A percentile compares a stretch with the other conserved stretches of the same genome.
Conservation (phyloP, 2,888 invertebrate genomes). For the Teleogryllus oceanicus region DNA sequence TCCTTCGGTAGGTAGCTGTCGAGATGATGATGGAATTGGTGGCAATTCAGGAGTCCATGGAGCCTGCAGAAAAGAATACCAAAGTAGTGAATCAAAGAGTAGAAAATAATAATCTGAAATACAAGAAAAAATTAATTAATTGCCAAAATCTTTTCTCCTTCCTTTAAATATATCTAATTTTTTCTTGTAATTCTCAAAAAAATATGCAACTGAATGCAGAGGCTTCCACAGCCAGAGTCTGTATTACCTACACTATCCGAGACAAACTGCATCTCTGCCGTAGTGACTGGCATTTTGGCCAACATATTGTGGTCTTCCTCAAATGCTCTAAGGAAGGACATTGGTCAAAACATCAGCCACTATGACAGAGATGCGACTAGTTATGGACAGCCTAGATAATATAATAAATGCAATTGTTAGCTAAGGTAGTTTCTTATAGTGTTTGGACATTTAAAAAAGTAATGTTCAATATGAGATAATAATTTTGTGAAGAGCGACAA, state of each 20-base stretch:
- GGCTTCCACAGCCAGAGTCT: neutral
- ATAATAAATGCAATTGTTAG: neutral
- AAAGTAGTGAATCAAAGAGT: neutral
- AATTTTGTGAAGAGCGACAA: neutral
- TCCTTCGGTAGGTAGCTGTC: conserved; percentile 47
- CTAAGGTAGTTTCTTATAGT: too few species aligned
- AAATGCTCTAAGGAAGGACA: too few species aligned
- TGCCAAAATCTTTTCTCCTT: neutral
- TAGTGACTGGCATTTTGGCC: neutral
- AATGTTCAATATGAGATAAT: too few species aligned
- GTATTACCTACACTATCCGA: neutral
- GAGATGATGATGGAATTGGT: conserved; percentile 48
- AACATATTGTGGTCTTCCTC: neutral
- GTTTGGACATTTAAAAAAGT: too few species aligned
- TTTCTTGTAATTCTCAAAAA: neutral
- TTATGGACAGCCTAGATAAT: neutral
- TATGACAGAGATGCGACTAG: too few species aligned
- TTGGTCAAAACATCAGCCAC: too few species aligned
- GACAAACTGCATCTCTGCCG: neutral
- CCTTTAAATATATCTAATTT: neutral
- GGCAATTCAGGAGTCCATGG: conserved; percentile 57
- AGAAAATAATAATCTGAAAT: neutral
- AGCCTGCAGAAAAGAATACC: conserved; percentile 47
- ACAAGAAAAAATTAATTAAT: neutral
- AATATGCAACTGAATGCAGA: neutral